A percentile compares a stretch with the other conserved stretches of the same genome.
Conservation (phyloP, 2,113 vertebrate species). For the Anhinga rufa region DNA sequence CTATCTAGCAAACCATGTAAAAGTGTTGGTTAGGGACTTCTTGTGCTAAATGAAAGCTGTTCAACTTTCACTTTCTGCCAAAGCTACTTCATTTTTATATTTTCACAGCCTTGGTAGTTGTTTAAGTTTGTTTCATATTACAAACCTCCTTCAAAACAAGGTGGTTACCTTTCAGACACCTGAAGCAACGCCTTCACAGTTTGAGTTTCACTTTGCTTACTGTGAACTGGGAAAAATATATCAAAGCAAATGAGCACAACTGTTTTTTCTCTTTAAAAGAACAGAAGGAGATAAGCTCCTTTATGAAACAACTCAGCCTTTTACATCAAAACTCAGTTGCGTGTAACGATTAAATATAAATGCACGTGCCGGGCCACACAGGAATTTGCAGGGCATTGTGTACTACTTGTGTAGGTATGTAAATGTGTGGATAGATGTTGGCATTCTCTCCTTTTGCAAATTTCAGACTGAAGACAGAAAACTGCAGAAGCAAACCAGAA, state of each 20-base stretch:
- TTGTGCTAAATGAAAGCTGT: constrained; percentile 32
- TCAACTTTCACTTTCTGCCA: constrained; percentile 18
- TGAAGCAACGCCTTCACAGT: neutral
- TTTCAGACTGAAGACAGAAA: neutral
- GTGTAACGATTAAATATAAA: neutral
- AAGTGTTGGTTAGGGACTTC: constrained; percentile 5
- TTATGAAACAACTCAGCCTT: neutral
- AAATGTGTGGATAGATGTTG: neutral
- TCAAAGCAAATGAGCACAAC: neutral
- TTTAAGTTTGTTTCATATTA: neutral
- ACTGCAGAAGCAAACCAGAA: neutral
- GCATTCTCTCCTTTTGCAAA: neutral
- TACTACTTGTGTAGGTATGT: neutral
- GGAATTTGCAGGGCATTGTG: neutral
- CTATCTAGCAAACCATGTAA: constrained; percentile 1
- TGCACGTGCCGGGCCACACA: accelerated
- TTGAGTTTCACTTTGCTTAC: neutral
- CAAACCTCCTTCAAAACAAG: neutral
- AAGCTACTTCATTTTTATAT: neutral
- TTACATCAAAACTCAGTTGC: neutral
- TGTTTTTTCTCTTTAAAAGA: neutral
- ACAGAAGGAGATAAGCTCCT: neutral
- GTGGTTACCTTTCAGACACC: neutral
- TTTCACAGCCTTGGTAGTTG: neutral
- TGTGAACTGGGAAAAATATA: neutral